Percentiles rank a stretch among this genome's conserved stretches.
Evolutionary conservation across 2,113 vertebrate genomes (phyloP).

Genomic region (Irena cyanogastra): DNA sequence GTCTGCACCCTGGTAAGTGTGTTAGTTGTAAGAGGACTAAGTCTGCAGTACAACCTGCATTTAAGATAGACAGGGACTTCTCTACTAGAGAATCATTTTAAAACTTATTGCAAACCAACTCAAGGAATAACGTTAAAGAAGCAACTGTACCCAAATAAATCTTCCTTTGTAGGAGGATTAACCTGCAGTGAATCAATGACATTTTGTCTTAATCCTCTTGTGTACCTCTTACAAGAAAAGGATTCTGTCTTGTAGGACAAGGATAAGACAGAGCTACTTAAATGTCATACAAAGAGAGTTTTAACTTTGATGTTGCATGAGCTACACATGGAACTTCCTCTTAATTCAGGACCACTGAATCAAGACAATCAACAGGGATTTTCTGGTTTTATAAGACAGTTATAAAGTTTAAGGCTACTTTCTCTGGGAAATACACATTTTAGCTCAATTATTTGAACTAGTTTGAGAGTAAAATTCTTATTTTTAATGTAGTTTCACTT

Average conservation of each 20-base stretch:
- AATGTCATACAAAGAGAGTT: background rate
- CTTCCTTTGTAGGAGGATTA: background rate
- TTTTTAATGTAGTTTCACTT: background rate
- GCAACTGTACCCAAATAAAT: background rate
- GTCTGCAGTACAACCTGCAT: background rate
- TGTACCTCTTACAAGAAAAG: background rate
- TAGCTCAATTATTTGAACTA: background rate
- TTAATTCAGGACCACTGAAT: background rate
- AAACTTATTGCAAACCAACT: background rate
- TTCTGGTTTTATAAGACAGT: background rate
- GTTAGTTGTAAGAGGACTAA: background rate
- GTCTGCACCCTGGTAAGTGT: background rate
- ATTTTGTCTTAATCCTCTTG: background rate
- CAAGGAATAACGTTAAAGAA: background rate
- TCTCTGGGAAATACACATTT: background rate
- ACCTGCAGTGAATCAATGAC: background rate
- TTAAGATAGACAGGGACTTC: background rate
- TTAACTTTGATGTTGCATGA: background rate
- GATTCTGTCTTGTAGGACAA: background rate
- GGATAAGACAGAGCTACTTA: background rate
- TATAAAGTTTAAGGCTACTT: background rate
- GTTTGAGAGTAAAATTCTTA: background rate
- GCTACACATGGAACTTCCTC: background rate
- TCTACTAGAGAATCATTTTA: background rate
- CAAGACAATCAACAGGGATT: background rate